Percentiles rank a stretch among this genome's conserved stretches.
Conservation (phyloP, 2,797 vertebrate species). For the Uromys caudimaculatus region DNA sequence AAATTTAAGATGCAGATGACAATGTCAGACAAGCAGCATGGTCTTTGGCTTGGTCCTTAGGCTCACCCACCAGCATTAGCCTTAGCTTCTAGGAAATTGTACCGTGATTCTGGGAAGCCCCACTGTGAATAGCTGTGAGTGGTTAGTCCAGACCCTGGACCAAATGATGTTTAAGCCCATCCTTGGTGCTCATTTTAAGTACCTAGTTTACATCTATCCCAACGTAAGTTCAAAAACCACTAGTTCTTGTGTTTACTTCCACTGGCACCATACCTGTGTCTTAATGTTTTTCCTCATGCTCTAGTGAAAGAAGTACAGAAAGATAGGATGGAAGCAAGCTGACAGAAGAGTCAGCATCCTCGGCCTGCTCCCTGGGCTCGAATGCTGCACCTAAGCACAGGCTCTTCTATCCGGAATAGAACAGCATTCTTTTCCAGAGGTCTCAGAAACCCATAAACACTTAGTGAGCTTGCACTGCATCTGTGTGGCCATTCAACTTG, state of each 20-base stretch:
- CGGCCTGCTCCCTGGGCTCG: background rate
- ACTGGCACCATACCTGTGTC: background rate
- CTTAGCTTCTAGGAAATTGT: background rate
- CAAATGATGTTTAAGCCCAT: background rate
- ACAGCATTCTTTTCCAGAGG: background rate
- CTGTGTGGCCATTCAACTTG: background rate
- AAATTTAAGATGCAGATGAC: background rate
- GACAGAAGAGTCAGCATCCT: background rate
- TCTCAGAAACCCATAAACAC: background rate
- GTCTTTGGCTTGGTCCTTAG: background rate
- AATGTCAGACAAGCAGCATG: background rate
- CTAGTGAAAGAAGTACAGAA: background rate
- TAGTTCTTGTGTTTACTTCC: background rate
- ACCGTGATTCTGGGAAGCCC: background rate
- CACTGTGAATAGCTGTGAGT: background rate
- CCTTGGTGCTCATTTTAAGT: background rate
- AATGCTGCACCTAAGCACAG: background rate
- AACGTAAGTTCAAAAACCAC: background rate
- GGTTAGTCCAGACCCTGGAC: background rate
- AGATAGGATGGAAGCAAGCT: background rate
- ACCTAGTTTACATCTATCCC: background rate
- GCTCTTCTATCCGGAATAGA: background rate
- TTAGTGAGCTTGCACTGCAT: background rate
- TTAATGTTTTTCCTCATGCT: background rate
- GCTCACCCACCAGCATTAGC: background rate